Evolutionary conservation across 2,797 vertebrate genomes (phyloP).

Genomic region (Capromys pilorides): DNA sequence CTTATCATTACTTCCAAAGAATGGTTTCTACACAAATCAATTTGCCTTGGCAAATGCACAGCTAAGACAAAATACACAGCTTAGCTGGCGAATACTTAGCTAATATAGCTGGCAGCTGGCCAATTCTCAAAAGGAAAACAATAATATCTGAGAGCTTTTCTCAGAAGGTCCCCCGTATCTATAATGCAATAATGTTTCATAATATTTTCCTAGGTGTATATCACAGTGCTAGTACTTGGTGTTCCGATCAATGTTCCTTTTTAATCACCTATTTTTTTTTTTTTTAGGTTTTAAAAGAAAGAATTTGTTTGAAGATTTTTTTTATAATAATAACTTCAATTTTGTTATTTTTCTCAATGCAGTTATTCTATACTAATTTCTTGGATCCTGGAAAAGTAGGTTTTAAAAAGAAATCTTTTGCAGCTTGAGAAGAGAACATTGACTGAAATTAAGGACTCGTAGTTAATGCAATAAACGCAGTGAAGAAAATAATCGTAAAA

Average conservation of each 20-base stretch:
- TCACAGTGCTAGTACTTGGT: neutral
- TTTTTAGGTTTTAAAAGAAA: conserved; percentile 33
- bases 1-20: conserved; percentile 47
- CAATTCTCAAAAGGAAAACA: conserved; percentile 32
- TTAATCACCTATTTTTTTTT: conserved; percentile 13
- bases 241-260: neutral
- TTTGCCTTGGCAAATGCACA: conserved; percentile 8
- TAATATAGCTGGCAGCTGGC: neutral
- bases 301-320: conserved; percentile 10
- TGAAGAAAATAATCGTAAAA: conserved; percentile 30
- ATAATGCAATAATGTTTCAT: neutral
- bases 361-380: neutral
- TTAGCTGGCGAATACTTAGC: neutral
- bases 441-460: neutral
- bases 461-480: neutral
- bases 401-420: conserved; percentile 14
- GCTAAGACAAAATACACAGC: neutral
- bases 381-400: neutral
- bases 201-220: neutral
- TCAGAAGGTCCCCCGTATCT: neutral
- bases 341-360: conserved; percentile 22
- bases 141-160: neutral
- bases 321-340: neutral
- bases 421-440: neutral
- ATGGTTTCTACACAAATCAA: neutral